Base-by-base conservation (phyloP, 2,888 invertebrate species). In the Gandaritis pyraliata region DNA sequence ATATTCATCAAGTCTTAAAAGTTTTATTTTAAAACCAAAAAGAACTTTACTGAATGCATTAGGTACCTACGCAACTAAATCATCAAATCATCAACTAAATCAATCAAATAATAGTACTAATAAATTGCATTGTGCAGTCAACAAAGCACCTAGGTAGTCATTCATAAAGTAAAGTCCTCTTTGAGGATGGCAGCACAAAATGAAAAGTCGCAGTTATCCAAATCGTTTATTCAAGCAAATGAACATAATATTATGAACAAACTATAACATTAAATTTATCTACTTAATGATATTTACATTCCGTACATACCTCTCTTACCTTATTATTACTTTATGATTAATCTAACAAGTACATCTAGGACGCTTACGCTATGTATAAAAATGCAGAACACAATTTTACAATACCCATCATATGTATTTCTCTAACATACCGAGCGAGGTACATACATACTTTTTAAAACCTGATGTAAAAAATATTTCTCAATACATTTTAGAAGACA, bases 141-240 rank as follows among this genome's bases (percentile, higher is more conserved):
- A n/a, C n/a, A 23, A 6, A 23, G 23, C 23, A 23, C 1, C 23
- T 33, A 33, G 10, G 33, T 33, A 33, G 8, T 33, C 2, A 33
- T 1, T 33, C 33, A 7, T 8, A 8, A 33, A 23, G 23, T 6
- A 38, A 38, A 12, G 38, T 33, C 8, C 38, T 38, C 1, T 12
- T 38, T n/a, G n/a, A 4, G 2, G 4, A 38, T 43, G 30, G 48
- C 0, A 23, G 39, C 1, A 13, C 39, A 63, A 12, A 79, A 84
- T 82, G 82, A 62, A 88, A 85, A 87, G 69, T 67, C 83, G 68
- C 80, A 75, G 64, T 87, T 89, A 90, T 91, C 88, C 90, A 91
- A 92, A 92, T 91, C 86, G 86, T 92, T 92, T 92, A 92, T 90
- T 92, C 88, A 92, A 92, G 92, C 92, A 92, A 91, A 89, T 89